phyloP scores from a whole-genome alignment of 1,140 invertebrate species.

The Cotesia glomerata region DNA sequence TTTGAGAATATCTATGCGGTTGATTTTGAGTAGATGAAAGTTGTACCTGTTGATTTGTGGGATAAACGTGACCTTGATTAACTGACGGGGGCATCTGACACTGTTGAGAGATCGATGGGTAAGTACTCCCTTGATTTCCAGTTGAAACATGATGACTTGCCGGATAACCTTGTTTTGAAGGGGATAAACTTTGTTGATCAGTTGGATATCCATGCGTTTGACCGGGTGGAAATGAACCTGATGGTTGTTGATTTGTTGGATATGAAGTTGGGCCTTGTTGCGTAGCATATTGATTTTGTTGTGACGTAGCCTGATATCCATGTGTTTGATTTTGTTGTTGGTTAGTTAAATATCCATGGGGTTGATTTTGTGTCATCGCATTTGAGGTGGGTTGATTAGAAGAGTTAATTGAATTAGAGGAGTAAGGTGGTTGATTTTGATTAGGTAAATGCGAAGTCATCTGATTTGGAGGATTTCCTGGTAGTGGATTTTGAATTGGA shows the following conservation, averaged over 20 bases:
- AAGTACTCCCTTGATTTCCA: conserved; percentile 28
- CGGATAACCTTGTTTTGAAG: conserved; percentile 41
- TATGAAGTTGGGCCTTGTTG: conserved; percentile 34
- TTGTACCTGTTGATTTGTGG: conserved; percentile 7
- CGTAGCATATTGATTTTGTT: background rate
- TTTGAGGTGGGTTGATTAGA: no score
- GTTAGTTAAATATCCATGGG: background rate
- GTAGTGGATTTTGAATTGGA: conserved; percentile 4
- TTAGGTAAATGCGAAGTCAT: conserved; percentile 5
- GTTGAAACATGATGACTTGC: conserved; percentile 35
- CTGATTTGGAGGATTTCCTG: background rate
- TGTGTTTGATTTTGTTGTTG: background rate
- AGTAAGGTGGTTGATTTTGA: background rate
- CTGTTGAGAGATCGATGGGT: conserved; percentile 34
- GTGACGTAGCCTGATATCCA: background rate
- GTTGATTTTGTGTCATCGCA: no score
- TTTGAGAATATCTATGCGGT: conserved; percentile 43
- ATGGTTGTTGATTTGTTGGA: conserved; percentile 34
- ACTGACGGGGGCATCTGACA: conserved; percentile 28
- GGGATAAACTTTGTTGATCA: conserved; percentile 39
- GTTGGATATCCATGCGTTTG: conserved; percentile 41
- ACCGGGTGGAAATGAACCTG: conserved; percentile 20
- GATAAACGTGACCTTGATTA: conserved; percentile 6
- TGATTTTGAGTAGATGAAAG: conserved; percentile 25
- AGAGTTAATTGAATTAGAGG: background rate